Evolutionary conservation across 2,888 invertebrate species (phyloP), one percentile per base, ranked within the genome.

Genomic region (Ecliptopera silaceata): DNA sequence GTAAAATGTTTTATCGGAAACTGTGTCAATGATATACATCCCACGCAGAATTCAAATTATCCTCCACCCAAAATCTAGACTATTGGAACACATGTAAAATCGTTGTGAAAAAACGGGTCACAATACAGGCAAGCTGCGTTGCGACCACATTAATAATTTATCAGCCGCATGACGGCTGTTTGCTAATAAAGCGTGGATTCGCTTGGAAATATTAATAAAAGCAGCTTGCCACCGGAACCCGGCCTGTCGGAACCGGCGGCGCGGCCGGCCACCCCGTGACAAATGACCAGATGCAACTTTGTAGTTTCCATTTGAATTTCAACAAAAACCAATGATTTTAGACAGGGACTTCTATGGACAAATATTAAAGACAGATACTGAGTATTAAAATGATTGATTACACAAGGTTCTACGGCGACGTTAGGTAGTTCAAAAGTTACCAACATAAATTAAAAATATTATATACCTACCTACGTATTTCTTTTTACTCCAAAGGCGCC

Each of bases 121-220:
- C 80, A 77, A 77, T 79, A 80, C 75, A 42, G 49, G 75, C 84
- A 86, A 80, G 82, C 88, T 84, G 87, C 70, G 82, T 78, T 68
- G 74, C 74, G 75, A 88, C 90, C 90, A 83, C 90, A 88, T 91
- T 90, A 89, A 91, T 91, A 91, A 91, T 90, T 90, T 90, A 90
- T 90, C 89, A 89, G 88, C 85, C 89, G 74, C 84, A 87, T 89
- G 90, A 91, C 90, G 86, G 84, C 84, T 89, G 90, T 90, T 90
- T 89, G 88, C 90, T 90, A 91, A 91, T 91, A 91, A 90, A 90
- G 88, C 90, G 86, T 80, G 80, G 86, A 86, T 87, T 89, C 86
- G 80, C 82, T 79, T 86, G 87, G 85, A 89, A 90, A 90, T 91
- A 90, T 91, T 89, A 91, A 91, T 90, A 90, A 91, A 89, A 88